These are phyloP conservation scores for Psettodes erumei DNA, from an alignment of 2,113 vertebrate species.

Conservation along the genomic window DNA sequence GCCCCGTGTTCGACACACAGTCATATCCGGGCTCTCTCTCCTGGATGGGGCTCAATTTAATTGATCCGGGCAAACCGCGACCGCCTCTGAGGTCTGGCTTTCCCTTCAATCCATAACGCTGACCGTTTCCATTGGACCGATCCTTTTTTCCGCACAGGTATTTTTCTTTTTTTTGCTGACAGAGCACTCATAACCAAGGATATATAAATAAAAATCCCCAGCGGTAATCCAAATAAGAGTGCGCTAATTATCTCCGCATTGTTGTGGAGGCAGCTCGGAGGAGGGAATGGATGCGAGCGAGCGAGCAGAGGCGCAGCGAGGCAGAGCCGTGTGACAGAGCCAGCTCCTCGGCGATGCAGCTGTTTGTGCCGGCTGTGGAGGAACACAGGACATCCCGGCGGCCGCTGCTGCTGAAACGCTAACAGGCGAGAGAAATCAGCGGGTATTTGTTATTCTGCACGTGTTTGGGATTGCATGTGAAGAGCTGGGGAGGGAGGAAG, in stretches of 20 bases:
- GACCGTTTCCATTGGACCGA: background rate
- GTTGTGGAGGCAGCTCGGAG: constrained; percentile 59
- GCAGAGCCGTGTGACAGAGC: constrained; percentile 36
- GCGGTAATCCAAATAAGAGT: constrained; percentile 4
- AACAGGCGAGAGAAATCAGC: constrained; percentile 38
- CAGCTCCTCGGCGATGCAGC: constrained; percentile 69
- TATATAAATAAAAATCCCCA: no score
- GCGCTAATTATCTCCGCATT: constrained; percentile 55
- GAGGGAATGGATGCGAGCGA: constrained; percentile 56
- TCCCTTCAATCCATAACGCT: background rate
- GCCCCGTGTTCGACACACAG: constrained; percentile 58
- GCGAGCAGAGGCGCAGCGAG: constrained; percentile 64
- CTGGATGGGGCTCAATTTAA: constrained; percentile 63
- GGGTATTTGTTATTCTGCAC: constrained; percentile 49
- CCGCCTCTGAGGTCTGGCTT: constrained; percentile 32
- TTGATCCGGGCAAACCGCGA: constrained; percentile 64
- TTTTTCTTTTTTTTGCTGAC: background rate
- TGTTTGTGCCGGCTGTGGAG: constrained; percentile 43
- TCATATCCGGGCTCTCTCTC: constrained; percentile 58
- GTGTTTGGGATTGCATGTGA: constrained; percentile 51
- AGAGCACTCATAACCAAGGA: background rate
- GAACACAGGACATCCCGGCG: constrained; percentile 35
- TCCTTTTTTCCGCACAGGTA: background rate
- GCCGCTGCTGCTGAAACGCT: constrained; percentile 24
- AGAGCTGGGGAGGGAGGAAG: constrained; percentile 22